Base-by-base conservation (phyloP, 2,797 vertebrate genomes). In the Graptemys geographica region DNA sequence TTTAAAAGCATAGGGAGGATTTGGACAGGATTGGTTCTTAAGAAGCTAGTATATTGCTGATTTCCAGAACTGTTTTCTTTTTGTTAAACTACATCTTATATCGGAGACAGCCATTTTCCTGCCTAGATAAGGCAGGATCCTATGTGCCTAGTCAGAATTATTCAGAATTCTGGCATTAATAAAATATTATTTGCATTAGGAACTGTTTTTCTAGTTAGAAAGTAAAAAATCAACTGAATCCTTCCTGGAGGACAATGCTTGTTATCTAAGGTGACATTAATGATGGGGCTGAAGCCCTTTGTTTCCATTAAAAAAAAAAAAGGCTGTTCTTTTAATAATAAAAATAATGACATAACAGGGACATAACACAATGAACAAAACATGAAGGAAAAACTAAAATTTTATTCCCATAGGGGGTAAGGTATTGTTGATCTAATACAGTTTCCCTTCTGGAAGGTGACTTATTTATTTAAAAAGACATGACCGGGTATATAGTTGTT, bases 221-320 rank as follows among this genome's bases (percentile, higher is more conserved):
- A 90, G 74, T 95, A 9, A 92, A 90, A 90, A 95, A 95, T 89
- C 89, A 89, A 87, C 92, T 49, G 81, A 94, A 47, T 94, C 96
- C 85, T 90, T 95, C 96, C 85, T 90, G 57, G 72, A 96, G 81
- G 87, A 93, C 87, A 82, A 0, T 82, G 88, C 65, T 93, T 97
- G 92, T 96, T 97, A 96, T 92, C 55, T 44, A 93, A 96, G 87
- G 90, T 97, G 96, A 97, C 96, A 85, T 96, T 97, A 96, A 94
- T 96, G 92, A 93, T 84, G 94, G 90, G 94, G 49, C 93, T 96
- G 33, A 85, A 95, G 81, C 76, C 90, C 62, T 96, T 95, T 96
- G 72, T 96, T 96, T 94, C 93, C 82, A 93, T 96, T 96, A 52
- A 87, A 88, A 94, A 49, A 88, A 90, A 93, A 95, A 89, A 95